These are phyloP conservation scores for Chelonus insularis DNA, from an alignment of 1,140 invertebrate species.

Conservation along the genomic window DNA sequence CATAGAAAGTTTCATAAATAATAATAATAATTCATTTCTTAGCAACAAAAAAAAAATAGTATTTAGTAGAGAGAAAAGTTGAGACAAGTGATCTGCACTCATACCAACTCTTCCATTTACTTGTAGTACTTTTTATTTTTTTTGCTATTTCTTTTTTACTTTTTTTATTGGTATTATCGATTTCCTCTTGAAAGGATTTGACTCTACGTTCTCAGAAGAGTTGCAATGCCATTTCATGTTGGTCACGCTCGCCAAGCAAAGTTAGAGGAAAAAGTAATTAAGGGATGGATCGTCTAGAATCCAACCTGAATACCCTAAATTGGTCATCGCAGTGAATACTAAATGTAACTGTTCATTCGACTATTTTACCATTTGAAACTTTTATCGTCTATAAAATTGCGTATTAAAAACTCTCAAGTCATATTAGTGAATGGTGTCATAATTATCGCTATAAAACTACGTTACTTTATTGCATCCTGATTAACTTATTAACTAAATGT, in stretches of 20 bases:
- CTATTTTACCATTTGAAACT: background rate
- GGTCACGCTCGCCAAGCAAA: slow-evolving; percentile 34
- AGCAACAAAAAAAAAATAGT: background rate
- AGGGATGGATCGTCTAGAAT: slow-evolving; percentile 33
- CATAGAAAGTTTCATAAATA: background rate
- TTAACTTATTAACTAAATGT: too few species aligned
- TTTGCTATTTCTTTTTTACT: background rate
- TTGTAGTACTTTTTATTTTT: slow-evolving; percentile 2
- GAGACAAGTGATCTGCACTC: background rate
- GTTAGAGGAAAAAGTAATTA: slow-evolving; percentile 34
- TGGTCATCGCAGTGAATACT: slow-evolving; percentile 26
- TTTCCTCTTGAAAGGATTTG: slow-evolving; percentile 22
- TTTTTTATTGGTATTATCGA: slow-evolving; percentile 25
- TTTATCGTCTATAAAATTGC: background rate
- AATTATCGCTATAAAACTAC: too few species aligned
- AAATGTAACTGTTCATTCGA: slow-evolving; percentile 14
- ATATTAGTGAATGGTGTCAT: background rate
- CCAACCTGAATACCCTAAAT: slow-evolving; percentile 27
- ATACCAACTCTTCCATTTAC: slow-evolving; percentile 6
- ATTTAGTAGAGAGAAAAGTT: background rate
- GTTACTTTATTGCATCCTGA: too few species aligned
- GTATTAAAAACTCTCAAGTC: background rate
- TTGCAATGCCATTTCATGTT: slow-evolving; percentile 30
- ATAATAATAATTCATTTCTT: background rate
- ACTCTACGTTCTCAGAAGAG: slow-evolving; percentile 1